phyloP scores from a whole-genome alignment of 2,888 invertebrate genomes.

The Mythimna loreyi region DNA sequence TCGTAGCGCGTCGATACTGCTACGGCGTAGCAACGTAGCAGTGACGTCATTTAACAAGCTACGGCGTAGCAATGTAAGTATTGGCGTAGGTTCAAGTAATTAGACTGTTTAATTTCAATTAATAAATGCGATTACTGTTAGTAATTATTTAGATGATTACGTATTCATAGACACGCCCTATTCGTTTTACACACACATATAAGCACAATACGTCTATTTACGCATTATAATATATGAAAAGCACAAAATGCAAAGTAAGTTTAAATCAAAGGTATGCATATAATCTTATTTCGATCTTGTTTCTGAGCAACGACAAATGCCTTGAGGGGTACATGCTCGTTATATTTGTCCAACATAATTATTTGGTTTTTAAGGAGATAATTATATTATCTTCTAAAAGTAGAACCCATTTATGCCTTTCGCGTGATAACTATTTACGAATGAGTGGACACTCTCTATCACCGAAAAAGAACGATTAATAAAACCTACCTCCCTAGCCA shows the following conservation, averaged over 20 bases:
- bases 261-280: no score
- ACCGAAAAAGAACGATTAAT: not conserved
- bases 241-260: no score
- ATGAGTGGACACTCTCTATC: not conserved
- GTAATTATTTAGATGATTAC: not conserved
- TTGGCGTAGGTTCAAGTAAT: not conserved
- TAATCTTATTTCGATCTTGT: slow-evolving; percentile 1
- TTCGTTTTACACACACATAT: no score
- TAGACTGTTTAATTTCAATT: not conserved
- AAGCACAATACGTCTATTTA: no score
- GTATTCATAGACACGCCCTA: no score
- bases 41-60: slow-evolving; percentile 21
- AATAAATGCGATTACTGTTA: not conserved
- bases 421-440: slow-evolving; percentile 1
- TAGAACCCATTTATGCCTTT: not conserved
- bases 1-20: slow-evolving; percentile 16
- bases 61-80: slow-evolving; percentile 21
- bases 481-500: no score
- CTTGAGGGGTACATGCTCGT: not conserved
- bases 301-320: not conserved
- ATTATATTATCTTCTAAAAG: not conserved
- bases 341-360: not conserved
- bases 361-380: not conserved
- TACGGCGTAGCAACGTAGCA: slow-evolving; percentile 10
- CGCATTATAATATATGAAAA: no score